Base-by-base conservation (phyloP, 2,888 invertebrate genomes). In the Ochropacha duplaris region DNA sequence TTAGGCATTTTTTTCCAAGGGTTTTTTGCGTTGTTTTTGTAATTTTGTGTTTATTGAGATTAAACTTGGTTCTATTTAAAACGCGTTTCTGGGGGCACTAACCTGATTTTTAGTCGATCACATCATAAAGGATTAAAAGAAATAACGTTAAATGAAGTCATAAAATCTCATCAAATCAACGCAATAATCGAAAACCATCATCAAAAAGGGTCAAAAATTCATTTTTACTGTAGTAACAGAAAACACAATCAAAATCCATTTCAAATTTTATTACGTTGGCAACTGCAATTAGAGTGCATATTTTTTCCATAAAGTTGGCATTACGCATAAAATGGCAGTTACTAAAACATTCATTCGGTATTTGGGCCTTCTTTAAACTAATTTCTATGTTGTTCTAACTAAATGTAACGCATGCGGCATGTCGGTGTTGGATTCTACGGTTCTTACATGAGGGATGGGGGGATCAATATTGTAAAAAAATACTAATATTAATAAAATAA, bases 361-460 rank as follows among this genome's bases (percentile, higher is more conserved):
- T 9, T 44, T 44, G 44, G 44, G 2, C 44, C 14, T 44, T 19
- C 36, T 36, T 0, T 5, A 44, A 44, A 44, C 44, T 44, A 44
- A 44, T 44, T 59, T 62, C 51, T 57, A 56, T 31, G 14, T 12
- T 28, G 14, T 12, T 60, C 24, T 55, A 55, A 49, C 49, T 22
- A 16, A 34, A 16, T 54, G 44, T 54, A 66, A 65, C 57, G 83
- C 81, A 79, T 79, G 78, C 24, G 50, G 81, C 82, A 80, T 79
- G 78, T 51, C 56, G 84, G 83, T 84, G 78, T 72, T 68, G 83
- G 82, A 71, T 55, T 52, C 52, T 58, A 57, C 26, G 22, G 55
- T 31, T 9, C 44, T 44, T 19, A 44, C n/a, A 36, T n/a, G n/a
- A 49, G 56, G 50, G 24, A 49, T 50, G 22, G 31, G 36, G 55